A percentile compares a stretch with the other conserved stretches of the same genome.
These are phyloP conservation scores for Cyclina sinensis DNA, from an alignment of 1,140 invertebrate species.

Conservation along the genomic window DNA sequence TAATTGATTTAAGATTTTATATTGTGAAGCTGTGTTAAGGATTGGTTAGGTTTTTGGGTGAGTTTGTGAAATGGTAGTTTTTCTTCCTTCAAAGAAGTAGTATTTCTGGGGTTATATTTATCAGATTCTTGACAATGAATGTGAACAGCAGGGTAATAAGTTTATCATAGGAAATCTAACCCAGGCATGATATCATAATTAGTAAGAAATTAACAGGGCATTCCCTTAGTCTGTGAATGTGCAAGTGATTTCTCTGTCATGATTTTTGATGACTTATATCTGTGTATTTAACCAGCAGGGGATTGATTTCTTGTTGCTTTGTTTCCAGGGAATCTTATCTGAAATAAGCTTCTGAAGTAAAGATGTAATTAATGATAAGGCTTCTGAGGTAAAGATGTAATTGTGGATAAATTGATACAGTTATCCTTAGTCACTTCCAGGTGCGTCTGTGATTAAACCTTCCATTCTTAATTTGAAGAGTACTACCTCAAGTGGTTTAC, in stretches of 20 bases:
- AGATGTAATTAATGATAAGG: constrained; percentile 16
- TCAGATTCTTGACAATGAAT: no score
- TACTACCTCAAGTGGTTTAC: not conserved
- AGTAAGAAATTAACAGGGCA: constrained; percentile 1
- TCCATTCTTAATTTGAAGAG: no score
- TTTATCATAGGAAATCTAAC: constrained; percentile 8
- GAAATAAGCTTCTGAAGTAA: not conserved
- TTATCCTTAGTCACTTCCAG: constrained; percentile 17
- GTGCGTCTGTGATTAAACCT: constrained; percentile 1
- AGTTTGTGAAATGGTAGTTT: no score
- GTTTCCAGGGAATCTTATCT: constrained; percentile 11
- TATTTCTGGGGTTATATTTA: no score
- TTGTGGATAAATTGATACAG: not conserved
- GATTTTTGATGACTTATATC: not conserved
- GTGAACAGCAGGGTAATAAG: not conserved
- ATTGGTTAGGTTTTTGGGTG: no score
- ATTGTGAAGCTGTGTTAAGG: no score
- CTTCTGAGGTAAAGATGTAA: constrained; percentile 4
- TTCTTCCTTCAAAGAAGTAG: no score
- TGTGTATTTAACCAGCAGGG: not conserved
- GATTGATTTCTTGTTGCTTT: not conserved
- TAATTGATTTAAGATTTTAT: no score
- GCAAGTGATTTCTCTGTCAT: constrained; percentile 27
- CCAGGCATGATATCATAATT: not conserved
- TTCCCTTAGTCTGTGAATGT: not conserved